Evolutionary conservation across 2,888 invertebrate genomes (phyloP).

Genomic region (Petrophora chlorosata): DNA sequence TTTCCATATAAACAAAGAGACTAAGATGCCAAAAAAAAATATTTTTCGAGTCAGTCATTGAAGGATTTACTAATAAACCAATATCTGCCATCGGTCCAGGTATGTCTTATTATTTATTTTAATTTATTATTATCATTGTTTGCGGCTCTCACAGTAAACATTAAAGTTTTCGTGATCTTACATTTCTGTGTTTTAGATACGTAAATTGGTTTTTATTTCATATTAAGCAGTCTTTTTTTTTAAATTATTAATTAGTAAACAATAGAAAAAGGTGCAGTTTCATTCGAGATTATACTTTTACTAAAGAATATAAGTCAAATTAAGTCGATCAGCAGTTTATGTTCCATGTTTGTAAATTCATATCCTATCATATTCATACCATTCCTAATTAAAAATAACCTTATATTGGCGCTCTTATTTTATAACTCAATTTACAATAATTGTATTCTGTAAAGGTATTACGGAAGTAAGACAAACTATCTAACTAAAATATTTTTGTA

Average conservation of each 20-base stretch:
- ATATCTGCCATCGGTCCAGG: not conserved
- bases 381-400: too few relatives aligned
- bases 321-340: not conserved
- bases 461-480: too few relatives aligned
- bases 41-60: conserved; percentile 1
- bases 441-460: too few relatives aligned
- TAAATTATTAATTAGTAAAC: not conserved
- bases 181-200: not conserved
- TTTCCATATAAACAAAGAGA: not conserved
- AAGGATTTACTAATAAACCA: not conserved
- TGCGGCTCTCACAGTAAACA: too few relatives aligned
- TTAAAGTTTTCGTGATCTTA: too few relatives aligned
- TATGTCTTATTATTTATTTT: not conserved
- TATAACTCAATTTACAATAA: too few relatives aligned
- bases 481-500: too few relatives aligned
- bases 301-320: too few relatives aligned
- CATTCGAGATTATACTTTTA: too few relatives aligned
- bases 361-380: too few relatives aligned
- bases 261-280: too few relatives aligned
- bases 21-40: conserved; percentile 1
- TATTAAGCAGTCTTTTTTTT: not conserved
- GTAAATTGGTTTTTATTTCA: not conserved
- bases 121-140: not conserved
- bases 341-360: not conserved
- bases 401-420: too few relatives aligned